Evolutionary conservation across 2,888 invertebrate species (phyloP), one percentile per base, ranked within the genome.

Genomic region (Ornithoptera priamus): DNA sequence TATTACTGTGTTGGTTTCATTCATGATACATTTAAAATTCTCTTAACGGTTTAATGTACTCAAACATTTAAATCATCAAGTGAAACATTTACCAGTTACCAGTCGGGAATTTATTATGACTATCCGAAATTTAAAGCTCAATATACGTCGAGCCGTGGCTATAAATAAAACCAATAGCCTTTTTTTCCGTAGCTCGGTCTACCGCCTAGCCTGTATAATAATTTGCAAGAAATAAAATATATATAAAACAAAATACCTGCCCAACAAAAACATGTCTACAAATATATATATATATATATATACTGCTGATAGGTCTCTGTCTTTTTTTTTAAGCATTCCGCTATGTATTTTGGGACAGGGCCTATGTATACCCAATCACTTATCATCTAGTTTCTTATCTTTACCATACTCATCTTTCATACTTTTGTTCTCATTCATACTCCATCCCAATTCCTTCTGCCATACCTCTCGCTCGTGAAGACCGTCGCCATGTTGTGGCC

Each of bases 111-210:
- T 65, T 59, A 65, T 65, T 46, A 59, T 18, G 58, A 24, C 57
- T 65, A 64, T 64, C 39, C 30, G 64, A 59, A 59, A 50, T 65
- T 65, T 65, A 59, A 65, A 65, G 50, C 65, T 65, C 59, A 59
- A 65, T 65, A 65, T 60, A 65, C 59, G 59, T 46, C 65, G 59
- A 46, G 59, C 59, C 39, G 46, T 22, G 30, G 46, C n/a, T 24
- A 65, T 65, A 65, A 65, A 65, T 65, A 65, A 65, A 65, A 46
- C 46, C 58, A 59, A 65, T 65, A 46, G 65, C 59, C 59, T 65
- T 65, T 65, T 65, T 46, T 46, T 15, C 46, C 65, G 59, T 50
- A 60, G 65, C 50, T 59, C 59, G 59, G 65, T 46, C 59, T 65
- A 65, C 59, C 65, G 58, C 30, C n/a, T 0, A 3, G 59, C 50